Evolutionary conservation across 2,888 invertebrate genomes (phyloP).

Genomic region (Neuroscelio doddi): DNA sequence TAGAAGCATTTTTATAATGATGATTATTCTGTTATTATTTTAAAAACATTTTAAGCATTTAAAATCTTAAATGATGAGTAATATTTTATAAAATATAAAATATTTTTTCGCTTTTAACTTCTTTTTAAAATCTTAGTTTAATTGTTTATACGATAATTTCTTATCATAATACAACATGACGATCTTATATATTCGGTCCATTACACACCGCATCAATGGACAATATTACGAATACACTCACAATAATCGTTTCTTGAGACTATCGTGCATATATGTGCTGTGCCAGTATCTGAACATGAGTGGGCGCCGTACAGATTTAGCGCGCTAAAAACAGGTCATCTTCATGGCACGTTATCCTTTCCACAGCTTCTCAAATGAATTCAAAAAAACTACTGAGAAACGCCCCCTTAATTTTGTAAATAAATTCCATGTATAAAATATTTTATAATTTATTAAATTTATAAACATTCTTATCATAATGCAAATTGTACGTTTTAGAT

Average conservation of each 20-base stretch:
- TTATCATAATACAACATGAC: too few relatives aligned
- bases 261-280: constrained; percentile 37
- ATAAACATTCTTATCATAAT: too few relatives aligned
- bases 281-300: constrained; percentile 54
- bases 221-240: constrained; percentile 35
- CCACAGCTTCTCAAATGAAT: constrained; percentile 34
- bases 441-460: too few relatives aligned
- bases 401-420: constrained; percentile 7
- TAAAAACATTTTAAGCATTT: too few relatives aligned
- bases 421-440: constrained; percentile 1
- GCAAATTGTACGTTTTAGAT: too few relatives aligned
- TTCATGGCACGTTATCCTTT: constrained; percentile 59
- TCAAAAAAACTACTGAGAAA: constrained; percentile 27
- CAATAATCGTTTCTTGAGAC: constrained; percentile 41
- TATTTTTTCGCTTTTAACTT: too few relatives aligned
- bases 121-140: too few relatives aligned
- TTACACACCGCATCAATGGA: constrained; percentile 30
- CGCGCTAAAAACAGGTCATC: constrained; percentile 67
- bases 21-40: too few relatives aligned
- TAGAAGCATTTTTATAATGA: too few relatives aligned
- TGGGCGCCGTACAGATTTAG: constrained; percentile 69
- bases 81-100: too few relatives aligned
- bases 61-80: too few relatives aligned
- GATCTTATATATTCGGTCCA: constrained; percentile 35
- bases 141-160: constrained; percentile 11